These are phyloP conservation scores for Sebastes fasciatus DNA, from an alignment of 2,113 vertebrate genomes.

Conservation along the genomic window DNA sequence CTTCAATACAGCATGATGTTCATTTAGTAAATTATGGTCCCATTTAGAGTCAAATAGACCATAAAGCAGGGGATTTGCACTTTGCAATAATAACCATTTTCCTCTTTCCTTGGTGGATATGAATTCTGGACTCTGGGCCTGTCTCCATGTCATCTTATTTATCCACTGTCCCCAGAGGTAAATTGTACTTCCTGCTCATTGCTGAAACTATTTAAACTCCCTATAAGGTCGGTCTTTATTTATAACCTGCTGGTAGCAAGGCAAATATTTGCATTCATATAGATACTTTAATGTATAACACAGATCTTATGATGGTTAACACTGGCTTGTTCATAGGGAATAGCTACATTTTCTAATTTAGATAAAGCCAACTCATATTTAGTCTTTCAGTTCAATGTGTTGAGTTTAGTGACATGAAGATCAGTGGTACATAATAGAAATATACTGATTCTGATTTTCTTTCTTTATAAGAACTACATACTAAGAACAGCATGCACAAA, in stretches of 20 bases:
- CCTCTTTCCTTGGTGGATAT: not conserved
- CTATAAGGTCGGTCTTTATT: not conserved
- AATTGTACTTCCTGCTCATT: not conserved
- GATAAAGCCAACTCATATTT: too few species aligned
- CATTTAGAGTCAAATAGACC: too few species aligned
- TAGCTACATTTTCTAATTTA: not conserved
- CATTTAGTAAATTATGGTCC: too few species aligned
- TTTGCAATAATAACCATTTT: not conserved
- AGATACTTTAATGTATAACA: not conserved
- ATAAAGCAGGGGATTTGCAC: too few species aligned
- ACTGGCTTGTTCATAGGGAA: not conserved
- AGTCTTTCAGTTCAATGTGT: too few species aligned
- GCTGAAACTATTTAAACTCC: not conserved
- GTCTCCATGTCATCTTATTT: not conserved
- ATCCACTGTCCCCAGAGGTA: not conserved
- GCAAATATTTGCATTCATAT: not conserved
- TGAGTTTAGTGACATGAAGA: too few species aligned
- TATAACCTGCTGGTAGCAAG: not conserved
- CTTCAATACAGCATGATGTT: too few species aligned
- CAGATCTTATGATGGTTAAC: not conserved
- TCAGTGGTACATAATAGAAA: too few species aligned
- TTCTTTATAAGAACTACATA: too few species aligned
- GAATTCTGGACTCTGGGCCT: too few species aligned
- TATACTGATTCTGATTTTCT: too few species aligned
- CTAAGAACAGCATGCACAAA: too few species aligned